Conservation (phyloP, 2,113 vertebrate genomes). For the Larimichthys crocea region DNA sequence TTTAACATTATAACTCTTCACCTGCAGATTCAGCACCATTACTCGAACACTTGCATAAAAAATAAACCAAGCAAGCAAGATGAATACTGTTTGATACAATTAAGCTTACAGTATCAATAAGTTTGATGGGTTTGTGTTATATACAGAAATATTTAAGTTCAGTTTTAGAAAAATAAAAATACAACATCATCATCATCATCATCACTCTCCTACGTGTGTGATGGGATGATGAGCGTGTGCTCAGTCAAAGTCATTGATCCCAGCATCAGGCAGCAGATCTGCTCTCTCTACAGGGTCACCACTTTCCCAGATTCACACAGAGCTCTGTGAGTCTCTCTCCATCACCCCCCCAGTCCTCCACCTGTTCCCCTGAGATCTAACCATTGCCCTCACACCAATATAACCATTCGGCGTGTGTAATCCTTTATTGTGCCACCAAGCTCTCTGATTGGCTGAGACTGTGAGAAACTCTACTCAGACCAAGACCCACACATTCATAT, state of each 20-base stretch:
- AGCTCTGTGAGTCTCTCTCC: slow-evolving; percentile 52
- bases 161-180: background rate
- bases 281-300: slow-evolving; percentile 73
- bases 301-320: slow-evolving; percentile 83
- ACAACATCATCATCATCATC: background rate
- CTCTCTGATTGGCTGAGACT: too few relatives aligned
- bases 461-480: too few relatives aligned
- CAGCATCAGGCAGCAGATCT: slow-evolving; percentile 66
- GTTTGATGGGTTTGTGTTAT: background rate
- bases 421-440: background rate
- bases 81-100: background rate
- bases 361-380: slow-evolving; percentile 77
- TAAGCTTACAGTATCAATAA: too few relatives aligned
- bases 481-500: too few relatives aligned
- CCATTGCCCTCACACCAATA: too few relatives aligned
- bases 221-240: slow-evolving; percentile 49
- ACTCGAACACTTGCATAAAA: background rate
- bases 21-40: background rate
- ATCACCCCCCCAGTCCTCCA: slow-evolving; percentile 59
- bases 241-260: slow-evolving; percentile 67
- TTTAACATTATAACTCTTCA: background rate
- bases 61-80: background rate
- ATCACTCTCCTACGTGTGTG: slow-evolving; percentile 3
- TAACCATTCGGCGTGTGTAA: too few relatives aligned
- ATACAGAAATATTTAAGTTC: background rate